Base-by-base conservation (phyloP, 2,113 vertebrate species). In the Scortum barcoo region DNA sequence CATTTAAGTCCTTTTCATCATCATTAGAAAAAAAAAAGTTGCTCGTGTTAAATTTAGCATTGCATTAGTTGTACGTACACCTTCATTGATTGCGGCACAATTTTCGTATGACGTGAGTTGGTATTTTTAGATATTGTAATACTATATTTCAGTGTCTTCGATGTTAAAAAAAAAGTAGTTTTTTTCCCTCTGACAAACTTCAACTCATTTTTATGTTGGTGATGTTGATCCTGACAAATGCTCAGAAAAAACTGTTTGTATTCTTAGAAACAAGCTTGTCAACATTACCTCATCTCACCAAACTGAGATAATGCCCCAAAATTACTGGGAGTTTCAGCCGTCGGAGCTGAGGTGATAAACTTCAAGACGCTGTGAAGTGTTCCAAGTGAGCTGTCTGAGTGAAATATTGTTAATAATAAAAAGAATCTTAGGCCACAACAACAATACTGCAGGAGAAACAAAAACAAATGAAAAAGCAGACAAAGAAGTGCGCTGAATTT, bases 321-420 rank as follows among this genome's bases (percentile, higher is more conserved):
- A n/a, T n/a, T n/a, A n/a, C n/a, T n/a, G n/a, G n/a, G n/a, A n/a
- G n/a, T n/a, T n/a, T n/a, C n/a, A n/a, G n/a, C n/a, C n/a, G 3
- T 19, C 30, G 20, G 46, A 63, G 40, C 33, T 5, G 16, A 22
- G 24, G 66, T 2, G 1, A 61, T 36, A 50, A 61, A 80, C 61
- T 57, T 53, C 26, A 30, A 12, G 13, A 22, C 53, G 13, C 9
- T 38, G 80, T 72, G 14, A 76, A 60, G 30, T 0, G 8, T 46
- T 77, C 48, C 46, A 56, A 2, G 12, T 75, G 70, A 72, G 56
- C 1, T 14, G 19, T 26, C 28, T 13, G 53, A 1, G 4, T 51
- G 22, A 42, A 33, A 48, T 63, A 51, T 56, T 77, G 22, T 56
- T 65, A 54, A n/a, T 76, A 72, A 61, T 44, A 28, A 74, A 73